Evolutionary conservation across 1,140 invertebrate genomes (phyloP).

Genomic region (Caenorhabditis tropicalis): DNA sequence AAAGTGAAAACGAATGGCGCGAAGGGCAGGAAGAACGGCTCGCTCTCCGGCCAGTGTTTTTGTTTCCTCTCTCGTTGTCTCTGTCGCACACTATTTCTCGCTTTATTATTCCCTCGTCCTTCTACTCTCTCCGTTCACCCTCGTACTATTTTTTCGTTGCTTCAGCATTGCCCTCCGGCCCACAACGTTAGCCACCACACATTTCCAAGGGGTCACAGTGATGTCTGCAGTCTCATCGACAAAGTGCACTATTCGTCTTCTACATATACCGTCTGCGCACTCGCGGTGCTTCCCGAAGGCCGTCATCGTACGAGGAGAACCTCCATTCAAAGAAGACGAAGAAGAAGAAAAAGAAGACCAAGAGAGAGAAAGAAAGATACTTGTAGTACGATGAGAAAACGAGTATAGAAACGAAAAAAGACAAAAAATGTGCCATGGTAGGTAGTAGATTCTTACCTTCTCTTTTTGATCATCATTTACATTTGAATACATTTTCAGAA

Average conservation of each 20-base stretch:
- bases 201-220: neutral
- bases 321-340: neutral
- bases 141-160: neutral
- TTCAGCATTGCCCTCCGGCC: neutral
- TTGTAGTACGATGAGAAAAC: constrained; percentile 6
- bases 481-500: neutral
- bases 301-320: neutral
- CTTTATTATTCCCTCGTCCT: neutral
- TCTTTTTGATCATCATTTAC: neutral
- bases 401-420: constrained; percentile 2
- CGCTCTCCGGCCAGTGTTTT: neutral
- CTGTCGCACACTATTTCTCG: neutral
- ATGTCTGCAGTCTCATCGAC: neutral
- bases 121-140: neutral
- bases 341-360: neutral
- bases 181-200: neutral
- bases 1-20: neutral
- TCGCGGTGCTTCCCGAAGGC: neutral
- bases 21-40: neutral
- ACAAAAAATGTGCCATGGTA: constrained; percentile 8
- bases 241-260: neutral
- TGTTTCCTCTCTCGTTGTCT: neutral
- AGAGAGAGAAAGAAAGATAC: neutral
- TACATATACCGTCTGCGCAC: neutral
- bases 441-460: neutral